Evolutionary conservation across 2,113 vertebrate genomes (phyloP).

Genomic region (Glaucidium brasilianum): DNA sequence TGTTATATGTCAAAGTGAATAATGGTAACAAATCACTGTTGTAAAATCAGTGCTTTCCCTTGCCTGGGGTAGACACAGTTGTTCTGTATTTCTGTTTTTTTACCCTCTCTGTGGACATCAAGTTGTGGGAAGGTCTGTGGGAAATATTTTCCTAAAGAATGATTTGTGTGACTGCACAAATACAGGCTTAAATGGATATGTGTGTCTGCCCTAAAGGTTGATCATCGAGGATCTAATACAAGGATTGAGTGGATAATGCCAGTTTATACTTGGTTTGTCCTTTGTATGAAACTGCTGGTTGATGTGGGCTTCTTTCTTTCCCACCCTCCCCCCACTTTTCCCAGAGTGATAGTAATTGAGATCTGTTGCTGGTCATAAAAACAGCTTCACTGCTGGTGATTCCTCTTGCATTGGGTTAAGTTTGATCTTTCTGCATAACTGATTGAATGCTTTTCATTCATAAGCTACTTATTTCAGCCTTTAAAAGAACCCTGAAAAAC

Average conservation of each 20-base stretch:
- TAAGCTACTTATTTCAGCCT: background rate
- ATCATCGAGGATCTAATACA: background rate
- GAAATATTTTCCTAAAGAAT: slow-evolving; percentile 57
- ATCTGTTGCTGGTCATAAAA: background rate
- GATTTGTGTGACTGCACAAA: slow-evolving; percentile 54
- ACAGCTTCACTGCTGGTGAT: background rate
- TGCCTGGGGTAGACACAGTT: background rate
- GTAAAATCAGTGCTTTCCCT: slow-evolving; percentile 39
- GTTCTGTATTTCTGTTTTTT: slow-evolving; percentile 26
- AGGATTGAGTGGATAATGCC: slow-evolving; percentile 42
- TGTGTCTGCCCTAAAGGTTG: slow-evolving; percentile 48
- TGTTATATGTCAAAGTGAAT: slow-evolving; percentile 27
- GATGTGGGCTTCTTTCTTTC: slow-evolving; percentile 13
- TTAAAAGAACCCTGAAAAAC: background rate
- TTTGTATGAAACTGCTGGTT: background rate
- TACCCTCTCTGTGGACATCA: slow-evolving; percentile 38
- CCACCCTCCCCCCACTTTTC: slow-evolving; percentile 42
- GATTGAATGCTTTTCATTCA: background rate
- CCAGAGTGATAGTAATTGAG: background rate
- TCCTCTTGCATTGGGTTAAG: background rate
- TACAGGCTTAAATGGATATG: slow-evolving; percentile 37
- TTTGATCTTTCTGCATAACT: background rate
- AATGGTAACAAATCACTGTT: slow-evolving; percentile 11
- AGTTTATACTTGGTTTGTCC: slow-evolving; percentile 40
- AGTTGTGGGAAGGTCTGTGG: slow-evolving; percentile 53